phyloP scores from a whole-genome alignment of 1,140 invertebrate species.

The Trialeurodes vaporariorum region DNA sequence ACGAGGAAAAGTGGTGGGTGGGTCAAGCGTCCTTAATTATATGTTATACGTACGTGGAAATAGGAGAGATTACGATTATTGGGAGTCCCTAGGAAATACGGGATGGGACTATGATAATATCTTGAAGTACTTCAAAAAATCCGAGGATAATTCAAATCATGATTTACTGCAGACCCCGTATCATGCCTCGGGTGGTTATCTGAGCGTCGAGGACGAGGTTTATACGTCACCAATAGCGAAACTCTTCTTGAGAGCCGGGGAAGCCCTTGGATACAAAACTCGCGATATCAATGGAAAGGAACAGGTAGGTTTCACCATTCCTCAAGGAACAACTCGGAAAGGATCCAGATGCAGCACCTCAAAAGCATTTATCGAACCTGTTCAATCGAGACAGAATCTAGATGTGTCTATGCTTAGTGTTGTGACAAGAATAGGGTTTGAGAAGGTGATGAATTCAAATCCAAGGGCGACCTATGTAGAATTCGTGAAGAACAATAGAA shows the following conservation, averaged over 20 bases:
- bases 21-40: slow-evolving; percentile 55
- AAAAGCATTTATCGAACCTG: slow-evolving; percentile 43
- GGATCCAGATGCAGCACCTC: slow-evolving; percentile 43
- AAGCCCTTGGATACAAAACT: background rate
- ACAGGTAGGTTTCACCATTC: slow-evolving; percentile 41
- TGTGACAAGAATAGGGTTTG: slow-evolving; percentile 41
- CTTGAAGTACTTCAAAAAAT: slow-evolving; percentile 67
- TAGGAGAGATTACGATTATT: slow-evolving; percentile 46
- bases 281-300: slow-evolving; percentile 6
- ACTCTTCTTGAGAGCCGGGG: background rate
- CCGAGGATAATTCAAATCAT: slow-evolving; percentile 51
- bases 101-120: slow-evolving; percentile 60
- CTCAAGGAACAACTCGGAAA: slow-evolving; percentile 30
- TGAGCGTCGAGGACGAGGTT: slow-evolving; percentile 12
- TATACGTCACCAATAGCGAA: slow-evolving; percentile 38
- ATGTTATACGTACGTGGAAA: slow-evolving; percentile 67
- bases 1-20: slow-evolving; percentile 50
- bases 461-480: slow-evolving; percentile 28
- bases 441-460: slow-evolving; percentile 34
- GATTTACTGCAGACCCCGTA: background rate
- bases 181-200: slow-evolving; percentile 4
- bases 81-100: slow-evolving; percentile 46
- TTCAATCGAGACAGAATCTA: slow-evolving; percentile 40
- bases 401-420: slow-evolving; percentile 40
- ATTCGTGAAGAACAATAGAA: slow-evolving; percentile 14